These are phyloP conservation scores for Spizella passerina DNA, from an alignment of 2,797 vertebrate genomes.

Conservation along the genomic window DNA sequence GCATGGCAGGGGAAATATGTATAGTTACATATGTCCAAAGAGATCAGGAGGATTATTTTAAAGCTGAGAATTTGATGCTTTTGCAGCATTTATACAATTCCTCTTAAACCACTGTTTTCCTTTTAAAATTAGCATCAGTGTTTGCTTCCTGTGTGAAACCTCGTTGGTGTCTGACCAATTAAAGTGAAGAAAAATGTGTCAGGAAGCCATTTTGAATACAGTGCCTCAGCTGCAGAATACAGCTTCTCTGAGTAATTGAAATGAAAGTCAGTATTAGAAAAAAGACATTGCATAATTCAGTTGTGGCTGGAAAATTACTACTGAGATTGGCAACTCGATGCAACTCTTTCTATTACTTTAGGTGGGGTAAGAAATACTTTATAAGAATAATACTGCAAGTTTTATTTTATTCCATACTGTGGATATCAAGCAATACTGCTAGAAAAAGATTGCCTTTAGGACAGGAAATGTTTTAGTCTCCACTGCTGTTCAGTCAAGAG, in stretches of 20 bases:
- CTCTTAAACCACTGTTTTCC: constrained; percentile 7
- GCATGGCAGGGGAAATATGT: neutral
- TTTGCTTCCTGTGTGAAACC: constrained; percentile 49
- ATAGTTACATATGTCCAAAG: neutral
- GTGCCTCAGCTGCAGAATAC: neutral
- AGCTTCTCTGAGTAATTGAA: neutral
- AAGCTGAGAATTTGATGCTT: neutral
- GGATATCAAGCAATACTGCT: neutral
- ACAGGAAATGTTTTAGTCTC: constrained; percentile 8
- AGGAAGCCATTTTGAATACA: constrained; percentile 37
- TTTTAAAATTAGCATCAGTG: neutral
- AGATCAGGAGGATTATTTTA: neutral
- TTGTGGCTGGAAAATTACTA: constrained; percentile 6
- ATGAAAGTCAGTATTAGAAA: neutral
- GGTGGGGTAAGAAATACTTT: neutral
- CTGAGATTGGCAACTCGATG: neutral
- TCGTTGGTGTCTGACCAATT: constrained; percentile 2
- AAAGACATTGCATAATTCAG: neutral
- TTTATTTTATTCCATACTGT: constrained; percentile 1
- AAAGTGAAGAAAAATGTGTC: constrained; percentile 34
- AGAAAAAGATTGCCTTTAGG: neutral
- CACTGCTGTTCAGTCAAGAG: neutral
- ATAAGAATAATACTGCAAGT: neutral
- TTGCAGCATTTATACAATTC: neutral
- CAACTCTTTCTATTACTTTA: neutral